Percentiles rank a stretch among this genome's conserved stretches.
phyloP scores from a whole-genome alignment of 2,797 vertebrate species.

The Thaleichthys pacificus region DNA sequence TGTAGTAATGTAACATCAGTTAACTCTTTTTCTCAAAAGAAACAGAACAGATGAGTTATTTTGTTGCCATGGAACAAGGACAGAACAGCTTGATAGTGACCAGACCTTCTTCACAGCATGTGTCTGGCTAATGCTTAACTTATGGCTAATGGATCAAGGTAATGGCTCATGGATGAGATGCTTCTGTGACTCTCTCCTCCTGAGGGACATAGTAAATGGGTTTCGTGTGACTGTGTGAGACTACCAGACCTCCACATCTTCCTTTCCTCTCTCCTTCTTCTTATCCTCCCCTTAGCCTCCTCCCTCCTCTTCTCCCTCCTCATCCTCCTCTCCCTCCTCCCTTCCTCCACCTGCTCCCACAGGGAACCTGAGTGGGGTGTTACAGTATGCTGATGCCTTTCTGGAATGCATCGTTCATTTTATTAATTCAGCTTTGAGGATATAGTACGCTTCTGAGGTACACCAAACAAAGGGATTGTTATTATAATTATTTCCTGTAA shows the following conservation, averaged over 20 bases:
- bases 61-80: neutral
- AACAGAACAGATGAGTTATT: too few relatives aligned
- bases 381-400: neutral
- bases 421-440: neutral
- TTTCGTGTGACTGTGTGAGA: neutral
- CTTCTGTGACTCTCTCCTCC: neutral
- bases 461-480: too few relatives aligned
- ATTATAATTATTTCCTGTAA: neutral
- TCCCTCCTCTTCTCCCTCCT: neutral
- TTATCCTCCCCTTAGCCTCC: neutral
- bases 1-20: too few relatives aligned
- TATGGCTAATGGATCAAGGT: neutral
- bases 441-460: too few relatives aligned
- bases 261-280: neutral
- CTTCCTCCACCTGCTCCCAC: neutral
- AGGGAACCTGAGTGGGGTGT: neutral
- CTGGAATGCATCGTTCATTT: neutral
- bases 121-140: slow-evolving; percentile 18
- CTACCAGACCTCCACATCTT: neutral
- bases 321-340: neutral
- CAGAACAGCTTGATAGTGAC: neutral
- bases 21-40: too few relatives aligned
- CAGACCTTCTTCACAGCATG: slow-evolving; percentile 3
- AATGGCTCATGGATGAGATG: slow-evolving; percentile 8
- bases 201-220: slow-evolving; percentile 4